Conservation (phyloP, 2,113 vertebrate species). For the Talpa occidentalis region DNA sequence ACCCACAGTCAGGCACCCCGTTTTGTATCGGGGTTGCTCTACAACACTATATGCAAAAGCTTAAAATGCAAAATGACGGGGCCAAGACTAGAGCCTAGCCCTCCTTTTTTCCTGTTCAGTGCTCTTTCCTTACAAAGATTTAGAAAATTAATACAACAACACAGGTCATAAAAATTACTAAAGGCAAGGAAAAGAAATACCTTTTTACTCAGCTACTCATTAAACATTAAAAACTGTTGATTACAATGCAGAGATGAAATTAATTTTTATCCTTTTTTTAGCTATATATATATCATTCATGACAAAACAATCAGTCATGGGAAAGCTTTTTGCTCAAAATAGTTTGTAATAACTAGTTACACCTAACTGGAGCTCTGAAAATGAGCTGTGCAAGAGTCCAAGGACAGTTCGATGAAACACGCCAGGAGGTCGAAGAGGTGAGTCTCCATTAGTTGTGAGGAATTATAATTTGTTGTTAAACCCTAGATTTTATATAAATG, state of each 20-base stretch:
- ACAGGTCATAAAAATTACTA: too few relatives aligned
- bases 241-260: constrained; percentile 10
- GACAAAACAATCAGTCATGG: background rate
- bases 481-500: background rate
- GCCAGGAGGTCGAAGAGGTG: background rate
- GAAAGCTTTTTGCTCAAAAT: constrained; percentile 26
- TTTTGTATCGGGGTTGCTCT: too few relatives aligned
- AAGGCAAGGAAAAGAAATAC: background rate
- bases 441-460: background rate
- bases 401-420: background rate
- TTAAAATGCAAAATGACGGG: background rate
- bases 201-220: background rate
- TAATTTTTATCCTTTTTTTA: background rate
- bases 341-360: background rate
- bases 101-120: background rate
- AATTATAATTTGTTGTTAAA: background rate
- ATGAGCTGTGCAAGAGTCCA: background rate
- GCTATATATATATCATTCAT: background rate
- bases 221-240: constrained; percentile 30
- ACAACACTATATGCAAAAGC: background rate
- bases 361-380: background rate
- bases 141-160: too few relatives aligned
- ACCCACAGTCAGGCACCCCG: too few relatives aligned
- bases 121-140: too few relatives aligned
- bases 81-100: background rate